Percentiles rank a stretch among this genome's conserved stretches.
These are phyloP conservation scores for Parthenolecanium corni DNA, from an alignment of 2,888 invertebrate genomes.

Conservation along the genomic window DNA sequence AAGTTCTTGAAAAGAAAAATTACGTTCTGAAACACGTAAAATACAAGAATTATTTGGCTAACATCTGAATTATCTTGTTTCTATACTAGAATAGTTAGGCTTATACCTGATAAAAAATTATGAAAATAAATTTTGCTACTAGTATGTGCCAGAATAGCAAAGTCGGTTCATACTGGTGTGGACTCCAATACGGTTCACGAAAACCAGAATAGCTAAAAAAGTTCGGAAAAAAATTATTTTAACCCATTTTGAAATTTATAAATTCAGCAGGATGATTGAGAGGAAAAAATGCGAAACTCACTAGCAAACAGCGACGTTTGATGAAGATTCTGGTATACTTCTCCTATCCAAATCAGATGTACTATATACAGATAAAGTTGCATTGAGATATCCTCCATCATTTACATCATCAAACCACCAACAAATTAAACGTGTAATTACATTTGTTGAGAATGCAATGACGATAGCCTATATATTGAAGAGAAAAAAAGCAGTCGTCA, in stretches of 20 bases:
- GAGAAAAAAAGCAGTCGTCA: not conserved
- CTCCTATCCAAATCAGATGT: conserved; percentile 47
- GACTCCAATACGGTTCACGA: conserved; percentile 55
- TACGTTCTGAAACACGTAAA: too few relatives aligned
- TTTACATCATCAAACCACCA: conserved; percentile 48
- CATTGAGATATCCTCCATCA: conserved; percentile 65
- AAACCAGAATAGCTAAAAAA: conserved; percentile 68
- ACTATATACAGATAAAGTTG: conserved; percentile 62
- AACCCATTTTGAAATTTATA: not conserved
- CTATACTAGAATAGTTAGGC: too few relatives aligned
- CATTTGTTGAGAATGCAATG: conserved; percentile 92
- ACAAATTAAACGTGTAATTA: conserved; percentile 84
- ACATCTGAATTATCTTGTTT: too few relatives aligned
- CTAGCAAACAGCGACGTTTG: conserved; percentile 51
- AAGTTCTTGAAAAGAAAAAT: too few relatives aligned
- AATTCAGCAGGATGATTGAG: not conserved
- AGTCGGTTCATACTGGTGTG: conserved; percentile 52
- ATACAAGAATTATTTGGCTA: too few relatives aligned
- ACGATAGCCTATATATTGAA: conserved; percentile 68
- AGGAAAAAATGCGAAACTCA: conserved; percentile 36
- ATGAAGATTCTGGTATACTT: conserved; percentile 40
- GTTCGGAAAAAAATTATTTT: not conserved
- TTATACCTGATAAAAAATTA: conserved; percentile 84
- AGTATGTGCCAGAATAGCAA: conserved; percentile 81
- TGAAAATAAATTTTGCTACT: conserved; percentile 78